Base-by-base conservation (phyloP, 2,113 vertebrate species). In the Calidris pugnax region DNA sequence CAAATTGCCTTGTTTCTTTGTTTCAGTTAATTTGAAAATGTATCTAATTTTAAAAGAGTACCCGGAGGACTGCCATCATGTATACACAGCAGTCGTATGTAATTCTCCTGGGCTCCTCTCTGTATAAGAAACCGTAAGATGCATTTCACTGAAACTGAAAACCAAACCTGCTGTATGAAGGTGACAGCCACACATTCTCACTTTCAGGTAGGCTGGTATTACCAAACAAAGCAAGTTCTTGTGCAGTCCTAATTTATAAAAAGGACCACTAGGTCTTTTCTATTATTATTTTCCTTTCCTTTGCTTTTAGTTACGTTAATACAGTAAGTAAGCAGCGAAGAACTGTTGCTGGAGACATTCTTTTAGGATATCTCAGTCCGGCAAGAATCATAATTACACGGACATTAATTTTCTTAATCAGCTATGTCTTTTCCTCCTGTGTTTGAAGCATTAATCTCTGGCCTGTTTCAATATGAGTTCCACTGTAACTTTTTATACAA, bases 1-100 rank as follows among this genome's bases (percentile, higher is more conserved):
- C 43, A 93, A 94, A 92, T 89, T 73, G 48, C 24, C 68, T 91
- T 85, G 56, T 89, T 90, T 93, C 90, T 80, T 92, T 90, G 30
- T 82, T 60, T 64, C 32, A 73, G 45, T 84, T 93, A 9, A 78
- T 94, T 73, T 83, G 78, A 91, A 91, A 91, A 92, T 24, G 5
- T 43, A 80, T 85, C 32, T 66, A 83, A 92, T 84, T 75, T 41
- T 77, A 89, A 71, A 92, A 78, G 56, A 2, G 1, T 60, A 66
- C 51, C 62, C 4, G 3, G 83, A 81, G 80, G 39, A 48, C 45
- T 50, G 19, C 39, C 83, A 81, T 94, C 33, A 68, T 39, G 48
- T 89, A n/a, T n/a, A n/a, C n/a, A 75, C 8, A 82, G 64, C 62
- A 68, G 51, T 63, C 43, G 18, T 3, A 22, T 11, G 14, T 24